Evolutionary conservation across 2,113 vertebrate species (phyloP).

Genomic region (Leptobrachium leishanense): DNA sequence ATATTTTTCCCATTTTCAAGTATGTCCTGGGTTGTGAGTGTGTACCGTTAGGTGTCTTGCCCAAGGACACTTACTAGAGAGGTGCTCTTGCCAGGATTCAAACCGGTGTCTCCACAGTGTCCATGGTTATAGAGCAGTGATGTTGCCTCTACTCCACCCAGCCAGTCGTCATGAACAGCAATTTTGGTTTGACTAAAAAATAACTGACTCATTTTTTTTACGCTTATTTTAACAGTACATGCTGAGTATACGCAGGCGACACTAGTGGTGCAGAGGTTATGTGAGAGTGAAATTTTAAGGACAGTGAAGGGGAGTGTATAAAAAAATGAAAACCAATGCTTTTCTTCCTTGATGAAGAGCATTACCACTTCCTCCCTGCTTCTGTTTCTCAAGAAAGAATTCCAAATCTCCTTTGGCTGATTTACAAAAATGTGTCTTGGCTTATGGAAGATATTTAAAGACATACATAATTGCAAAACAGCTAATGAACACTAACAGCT

Average conservation of each 20-base stretch:
- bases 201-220: too few species aligned
- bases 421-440: constrained; percentile 35
- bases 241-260: neutral
- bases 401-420: constrained; percentile 26
- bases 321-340: constrained; percentile 15
- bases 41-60: too few species aligned
- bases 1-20: too few species aligned
- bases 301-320: neutral
- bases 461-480: constrained; percentile 42
- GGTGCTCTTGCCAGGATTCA: too few species aligned
- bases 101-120: too few species aligned
- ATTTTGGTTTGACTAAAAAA: too few species aligned
- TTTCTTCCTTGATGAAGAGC: constrained; percentile 16
- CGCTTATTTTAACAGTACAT: neutral
- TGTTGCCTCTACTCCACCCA: too few species aligned
- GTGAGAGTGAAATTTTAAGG: constrained; percentile 10
- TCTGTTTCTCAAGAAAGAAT: constrained; percentile 36
- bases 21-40: too few species aligned
- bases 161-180: too few species aligned
- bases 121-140: too few species aligned
- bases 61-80: too few species aligned
- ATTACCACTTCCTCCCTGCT: constrained; percentile 42
- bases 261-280: constrained; percentile 15
- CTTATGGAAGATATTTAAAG: constrained; percentile 34
- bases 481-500: constrained; percentile 25